Percentiles rank a stretch among this genome's conserved stretches.
Evolutionary conservation across 2,797 vertebrate genomes (phyloP).

Genomic region (Sebastes flavidus): DNA sequence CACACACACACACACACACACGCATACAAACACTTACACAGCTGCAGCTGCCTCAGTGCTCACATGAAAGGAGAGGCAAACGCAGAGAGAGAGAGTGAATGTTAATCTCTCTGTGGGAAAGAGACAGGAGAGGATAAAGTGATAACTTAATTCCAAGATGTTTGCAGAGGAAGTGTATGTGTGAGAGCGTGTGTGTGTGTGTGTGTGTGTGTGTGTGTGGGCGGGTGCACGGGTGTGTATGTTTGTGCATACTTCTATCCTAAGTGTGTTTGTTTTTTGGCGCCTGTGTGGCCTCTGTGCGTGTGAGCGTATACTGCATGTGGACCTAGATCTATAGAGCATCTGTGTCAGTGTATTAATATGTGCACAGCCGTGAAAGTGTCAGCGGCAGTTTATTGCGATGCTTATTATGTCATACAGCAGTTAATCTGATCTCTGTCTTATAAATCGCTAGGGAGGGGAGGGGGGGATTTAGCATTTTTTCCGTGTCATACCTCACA

Average conservation of each 20-base stretch:
- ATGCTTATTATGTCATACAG: conserved; percentile 61
- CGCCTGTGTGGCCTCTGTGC: conserved; percentile 12
- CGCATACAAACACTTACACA: conserved; percentile 61
- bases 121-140: conserved; percentile 73
- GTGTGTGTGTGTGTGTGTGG: conserved; percentile 12
- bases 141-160: conserved; percentile 78
- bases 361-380: conserved; percentile 49
- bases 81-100: conserved; percentile 58
- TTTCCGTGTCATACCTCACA: conserved; percentile 46
- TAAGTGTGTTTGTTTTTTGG: conserved; percentile 27
- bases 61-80: conserved; percentile 71
- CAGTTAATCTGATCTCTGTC: conserved; percentile 65
- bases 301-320: neutral
- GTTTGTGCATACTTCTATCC: conserved; percentile 24
- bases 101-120: conserved; percentile 77
- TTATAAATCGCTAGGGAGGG: conserved; percentile 40
- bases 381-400: conserved; percentile 62
- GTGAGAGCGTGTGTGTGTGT: conserved; percentile 23
- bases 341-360: conserved; percentile 49
- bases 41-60: conserved; percentile 76
- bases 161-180: conserved; percentile 64
- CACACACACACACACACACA: conserved; percentile 27
- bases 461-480: conserved; percentile 25
- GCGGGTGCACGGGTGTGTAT: conserved; percentile 32
- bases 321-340: conserved; percentile 1